Percentiles rank a stretch among this genome's conserved stretches.
These are phyloP conservation scores for Lamellibrachia columna DNA, from an alignment of 2,888 invertebrate genomes.

Conservation along the genomic window DNA sequence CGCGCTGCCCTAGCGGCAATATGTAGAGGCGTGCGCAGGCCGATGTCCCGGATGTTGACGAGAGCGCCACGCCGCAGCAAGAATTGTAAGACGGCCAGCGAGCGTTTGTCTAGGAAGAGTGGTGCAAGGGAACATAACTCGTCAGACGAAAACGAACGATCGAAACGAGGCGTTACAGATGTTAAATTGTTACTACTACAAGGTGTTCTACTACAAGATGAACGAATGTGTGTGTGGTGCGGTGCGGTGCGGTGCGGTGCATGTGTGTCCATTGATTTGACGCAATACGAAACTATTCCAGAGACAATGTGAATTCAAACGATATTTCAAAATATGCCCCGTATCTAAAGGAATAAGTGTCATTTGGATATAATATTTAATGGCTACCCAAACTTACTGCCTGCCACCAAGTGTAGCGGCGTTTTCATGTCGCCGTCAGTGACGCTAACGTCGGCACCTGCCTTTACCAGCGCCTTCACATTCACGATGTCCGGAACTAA, in stretches of 20 bases:
- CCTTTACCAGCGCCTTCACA: conserved; percentile 24
- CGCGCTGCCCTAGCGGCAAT: conserved; percentile 47
- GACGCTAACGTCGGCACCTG: conserved; percentile 26
- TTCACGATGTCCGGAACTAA: conserved; percentile 6
- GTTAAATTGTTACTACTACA: background rate
- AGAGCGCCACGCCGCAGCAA: conserved; percentile 17
- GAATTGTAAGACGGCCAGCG: background rate
- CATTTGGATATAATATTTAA: no score
- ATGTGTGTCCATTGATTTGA: no score
- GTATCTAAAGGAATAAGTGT: no score
- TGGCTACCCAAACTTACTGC: conserved; percentile 9
- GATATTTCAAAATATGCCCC: no score
- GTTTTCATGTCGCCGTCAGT: conserved; percentile 27
- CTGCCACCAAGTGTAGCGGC: conserved; percentile 27
- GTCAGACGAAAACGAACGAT: background rate
- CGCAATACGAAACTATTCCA: no score
- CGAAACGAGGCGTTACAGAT: background rate
- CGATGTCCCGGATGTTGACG: conserved; percentile 24
- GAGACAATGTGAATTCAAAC: no score
- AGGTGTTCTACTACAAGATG: no score
- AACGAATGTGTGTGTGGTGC: no score
- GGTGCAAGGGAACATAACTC: background rate
- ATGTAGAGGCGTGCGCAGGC: conserved; percentile 47
- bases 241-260: no score
- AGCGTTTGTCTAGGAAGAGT: background rate